A percentile compares a stretch with the other conserved stretches of the same genome.
phyloP scores from a whole-genome alignment of 2,113 vertebrate species.

The Neofelis nebulosa region DNA sequence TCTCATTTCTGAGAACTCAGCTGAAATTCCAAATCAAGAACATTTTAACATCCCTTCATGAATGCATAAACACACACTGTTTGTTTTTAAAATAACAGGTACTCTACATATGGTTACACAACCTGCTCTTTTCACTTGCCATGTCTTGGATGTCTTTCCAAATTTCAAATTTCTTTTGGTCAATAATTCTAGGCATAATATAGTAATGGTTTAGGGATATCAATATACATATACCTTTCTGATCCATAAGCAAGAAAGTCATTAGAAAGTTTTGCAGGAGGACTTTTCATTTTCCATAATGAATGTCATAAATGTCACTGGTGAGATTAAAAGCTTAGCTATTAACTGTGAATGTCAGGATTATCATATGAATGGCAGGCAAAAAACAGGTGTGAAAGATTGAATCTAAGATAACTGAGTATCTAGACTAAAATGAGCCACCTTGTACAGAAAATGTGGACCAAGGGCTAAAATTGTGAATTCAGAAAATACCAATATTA shows the following conservation, averaged over 20 bases:
- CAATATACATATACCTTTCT: background rate
- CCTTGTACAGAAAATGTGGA: background rate
- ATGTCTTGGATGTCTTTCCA: background rate
- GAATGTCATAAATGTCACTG: conserved; percentile 32
- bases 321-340: conserved; percentile 46
- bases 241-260: background rate
- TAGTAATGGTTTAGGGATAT: background rate
- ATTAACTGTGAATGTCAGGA: conserved; percentile 52
- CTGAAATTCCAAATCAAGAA: background rate
- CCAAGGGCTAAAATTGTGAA: background rate
- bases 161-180: conserved; percentile 13
- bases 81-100: conserved; percentile 52
- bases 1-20: background rate
- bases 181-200: background rate
- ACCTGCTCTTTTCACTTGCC: conserved; percentile 46
- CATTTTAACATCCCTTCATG: conserved; percentile 31
- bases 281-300: conserved; percentile 34
- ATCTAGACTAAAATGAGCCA: background rate
- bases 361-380: conserved; percentile 15
- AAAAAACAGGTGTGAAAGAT: background rate
- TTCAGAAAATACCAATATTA: background rate
- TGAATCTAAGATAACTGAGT: background rate
- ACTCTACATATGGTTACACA: conserved; percentile 35
- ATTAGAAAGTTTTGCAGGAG: conserved; percentile 12
- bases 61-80: background rate